Percentiles rank a stretch among this genome's conserved stretches.
Evolutionary conservation across 2,888 invertebrate species (phyloP).

Genomic region (Unio delphinus): DNA sequence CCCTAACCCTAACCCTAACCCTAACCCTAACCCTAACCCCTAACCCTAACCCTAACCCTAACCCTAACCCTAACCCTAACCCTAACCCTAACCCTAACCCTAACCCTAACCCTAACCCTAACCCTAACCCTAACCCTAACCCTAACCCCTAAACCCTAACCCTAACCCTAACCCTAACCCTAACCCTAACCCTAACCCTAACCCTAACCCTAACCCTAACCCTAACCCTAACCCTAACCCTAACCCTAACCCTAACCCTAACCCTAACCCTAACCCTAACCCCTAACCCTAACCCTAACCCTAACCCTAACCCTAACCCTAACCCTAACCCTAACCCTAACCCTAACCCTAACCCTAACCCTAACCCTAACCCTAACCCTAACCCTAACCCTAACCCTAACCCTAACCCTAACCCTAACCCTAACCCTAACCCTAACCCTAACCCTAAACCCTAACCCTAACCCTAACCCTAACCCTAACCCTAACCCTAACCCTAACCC

Average conservation of each 20-base stretch:
- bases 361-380: conserved; percentile 26
- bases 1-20: no score
- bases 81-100: no score
- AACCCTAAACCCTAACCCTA: conserved; percentile 24
- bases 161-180: conserved; percentile 1
- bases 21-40: no score
- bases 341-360: conserved; percentile 28
- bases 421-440: conserved; percentile 14
- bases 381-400: conserved; percentile 26
- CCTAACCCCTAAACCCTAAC: no score
- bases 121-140: no score
- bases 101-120: no score
- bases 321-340: conserved; percentile 27
- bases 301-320: conserved; percentile 25
- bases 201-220: conserved; percentile 18
- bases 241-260: conserved; percentile 30
- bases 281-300: conserved; percentile 34
- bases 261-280: conserved; percentile 29
- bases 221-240: conserved; percentile 26
- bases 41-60: no score
- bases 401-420: conserved; percentile 16
- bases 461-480: conserved; percentile 18
- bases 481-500: conserved; percentile 20
- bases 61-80: no score
- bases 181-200: conserved; percentile 12